Base-by-base conservation (phyloP, 2,797 vertebrate species). In the Ibycter americanus region DNA sequence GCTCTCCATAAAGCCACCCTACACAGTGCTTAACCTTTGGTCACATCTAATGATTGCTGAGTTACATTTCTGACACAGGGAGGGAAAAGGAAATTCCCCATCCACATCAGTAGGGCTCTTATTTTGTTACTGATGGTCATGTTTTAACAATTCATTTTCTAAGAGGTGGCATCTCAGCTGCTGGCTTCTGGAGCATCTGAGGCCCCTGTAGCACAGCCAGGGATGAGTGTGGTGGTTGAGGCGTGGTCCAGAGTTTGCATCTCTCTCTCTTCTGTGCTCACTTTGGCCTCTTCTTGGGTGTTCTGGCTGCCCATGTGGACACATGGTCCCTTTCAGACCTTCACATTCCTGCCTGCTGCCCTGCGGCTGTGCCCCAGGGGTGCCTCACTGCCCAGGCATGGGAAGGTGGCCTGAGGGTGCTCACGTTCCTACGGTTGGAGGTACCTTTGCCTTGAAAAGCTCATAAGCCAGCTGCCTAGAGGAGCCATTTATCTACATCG, bases 301-400 rank as follows among this genome's bases (percentile, higher is more conserved):
- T 32, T 62, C 29, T 87, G 76, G 22, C 67, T 63, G 51, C 29
- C 72, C 16, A 5, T 1, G 1, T 32, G 42, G 47, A 38, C 25
- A 31, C 42, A 8, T 0, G 3, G n/a, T 62, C n/a, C 36, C 34
- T 79, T 79, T 42, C 67, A 92, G 58, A 58, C 12, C 8, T 79
- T 46, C 23, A 10, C 2, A 1, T 46, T 47, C 38, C 34, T 71
- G 58, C 42, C 44, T 0, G 0, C 61, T 74, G 56, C 67, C 31
- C 46, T 63, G 31, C 3, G 9, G 40, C 79, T 40, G 12, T 62
- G 70, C 42, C 54, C 13, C 72, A 29, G 65, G 21, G 44, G 20
- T 1, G 0, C 87, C n/a, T 61, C 56, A 38, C 65, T 61, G 58
- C 40, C 31, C 56, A 52, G 61, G 23, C 38, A 26, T 67, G 61